A percentile compares a stretch with the other conserved stretches of the same genome.
phyloP scores from a whole-genome alignment of 2,888 invertebrate genomes.

The Boloria selene region DNA sequence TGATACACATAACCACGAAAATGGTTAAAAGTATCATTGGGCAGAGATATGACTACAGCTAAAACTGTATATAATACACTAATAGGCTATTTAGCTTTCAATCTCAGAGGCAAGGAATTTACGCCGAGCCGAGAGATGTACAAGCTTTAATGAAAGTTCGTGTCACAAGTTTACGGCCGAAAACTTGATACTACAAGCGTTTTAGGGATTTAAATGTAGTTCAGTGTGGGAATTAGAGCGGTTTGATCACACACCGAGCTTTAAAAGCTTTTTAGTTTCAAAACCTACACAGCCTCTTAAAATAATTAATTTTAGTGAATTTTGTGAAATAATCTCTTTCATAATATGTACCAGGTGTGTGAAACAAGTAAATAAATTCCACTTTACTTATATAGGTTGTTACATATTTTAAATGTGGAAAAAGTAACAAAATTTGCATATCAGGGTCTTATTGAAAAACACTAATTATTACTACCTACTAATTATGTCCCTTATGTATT shows the following conservation, averaged over 20 bases:
- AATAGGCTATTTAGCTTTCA: constrained; percentile 39
- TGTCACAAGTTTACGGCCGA: constrained; percentile 36
- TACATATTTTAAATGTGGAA: too few relatives aligned
- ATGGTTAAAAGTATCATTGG: constrained; percentile 3
- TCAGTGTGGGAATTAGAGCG: constrained; percentile 19
- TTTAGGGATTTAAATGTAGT: constrained; percentile 19
- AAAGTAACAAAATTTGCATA: too few relatives aligned
- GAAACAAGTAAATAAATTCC: too few relatives aligned
- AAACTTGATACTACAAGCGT: constrained; percentile 36
- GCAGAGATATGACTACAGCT: constrained; percentile 11
- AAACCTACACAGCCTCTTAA: too few relatives aligned
- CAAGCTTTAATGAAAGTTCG: constrained; percentile 36
- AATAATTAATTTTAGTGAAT: too few relatives aligned
- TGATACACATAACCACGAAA: not conserved
- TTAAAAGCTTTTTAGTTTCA: too few relatives aligned
- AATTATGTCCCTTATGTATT: too few relatives aligned
- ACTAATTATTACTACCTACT: too few relatives aligned
- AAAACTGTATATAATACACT: constrained; percentile 10
- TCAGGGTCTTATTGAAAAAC: too few relatives aligned
- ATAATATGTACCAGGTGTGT: too few relatives aligned
- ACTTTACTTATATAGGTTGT: too few relatives aligned
- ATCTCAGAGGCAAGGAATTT: constrained; percentile 33
- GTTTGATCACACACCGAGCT: not conserved
- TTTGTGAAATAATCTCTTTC: too few relatives aligned
- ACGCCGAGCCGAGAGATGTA: constrained; percentile 27